Base-by-base conservation (phyloP, 2,888 invertebrate genomes). In the Conus canariensis region DNA sequence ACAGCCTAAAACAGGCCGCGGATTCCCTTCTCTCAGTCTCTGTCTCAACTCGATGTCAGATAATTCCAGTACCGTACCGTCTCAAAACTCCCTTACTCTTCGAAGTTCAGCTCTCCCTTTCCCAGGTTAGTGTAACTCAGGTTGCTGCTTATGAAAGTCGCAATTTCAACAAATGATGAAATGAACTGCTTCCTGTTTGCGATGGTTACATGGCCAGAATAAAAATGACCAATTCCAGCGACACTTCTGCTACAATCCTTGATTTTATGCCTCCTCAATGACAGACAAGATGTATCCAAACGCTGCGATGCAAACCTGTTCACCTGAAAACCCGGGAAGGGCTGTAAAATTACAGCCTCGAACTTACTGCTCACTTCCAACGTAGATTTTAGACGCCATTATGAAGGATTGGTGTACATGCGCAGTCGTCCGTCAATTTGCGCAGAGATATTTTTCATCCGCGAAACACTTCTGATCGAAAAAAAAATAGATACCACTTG, bases 111-210 rank as follows among this genome's bases (percentile, higher is more conserved):
- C 67, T 89, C 85, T 74, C 59, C 89, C 85, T 89, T 85, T 89
- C 85, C 89, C 89, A 89, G 89, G 89, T 89, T 88, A 45, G 64
- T 70, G 85, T 85, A 89, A 89, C 67, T 60, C 89, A 89, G 89
- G 89, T 56, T 89, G 89, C 74, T 89, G 85, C 89, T 89, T 67
- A 30, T 87, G 56, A 87, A 87, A 85, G 77, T 85, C 59, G 85
- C 59, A 85, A 58, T 89, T 85, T 89, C 89, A 89, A 22, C 70
- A 74, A 85, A 58, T 89, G 89, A 89, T 67, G 89, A 89, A 89
- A 89, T 85, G 45, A 25, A 85, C 89, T 58, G 59, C 45, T 74
- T 89, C 74, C 85, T 89, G 85, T 70, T 85, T 85, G 85, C 25
- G 58, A 60, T 25, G 45, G 70, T 83, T 83, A 83, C 58, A 58